Conservation (phyloP, 2,888 invertebrate genomes). For the Eupsilia transversa region DNA sequence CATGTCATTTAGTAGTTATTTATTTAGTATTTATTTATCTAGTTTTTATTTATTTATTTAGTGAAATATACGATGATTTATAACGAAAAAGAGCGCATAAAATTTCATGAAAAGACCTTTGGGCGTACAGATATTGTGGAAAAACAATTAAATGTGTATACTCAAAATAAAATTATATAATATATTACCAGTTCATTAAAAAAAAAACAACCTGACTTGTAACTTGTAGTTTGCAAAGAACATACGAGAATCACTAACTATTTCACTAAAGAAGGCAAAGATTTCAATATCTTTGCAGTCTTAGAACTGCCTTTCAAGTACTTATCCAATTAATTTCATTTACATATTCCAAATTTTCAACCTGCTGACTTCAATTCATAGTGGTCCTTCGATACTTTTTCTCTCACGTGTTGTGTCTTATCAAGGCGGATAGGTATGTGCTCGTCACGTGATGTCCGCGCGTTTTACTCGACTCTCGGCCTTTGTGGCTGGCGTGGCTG, state of each 20-base stretch:
- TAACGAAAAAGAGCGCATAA: too few species aligned
- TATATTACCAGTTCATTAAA: too few species aligned
- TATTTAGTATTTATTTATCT: too few species aligned
- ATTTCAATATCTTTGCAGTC: not conserved
- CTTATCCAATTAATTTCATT: not conserved
- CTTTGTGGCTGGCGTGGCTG: slow-evolving; percentile 26
- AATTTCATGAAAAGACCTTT: too few species aligned
- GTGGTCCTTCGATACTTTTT: slow-evolving; percentile 10
- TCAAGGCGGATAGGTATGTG: slow-evolving; percentile 7
- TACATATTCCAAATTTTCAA: not conserved
- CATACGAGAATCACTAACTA: not conserved
- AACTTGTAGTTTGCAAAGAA: not conserved
- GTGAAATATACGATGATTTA: too few species aligned
- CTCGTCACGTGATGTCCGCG: slow-evolving; percentile 28
- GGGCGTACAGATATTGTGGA: too few species aligned
- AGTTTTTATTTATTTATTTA: too few species aligned
- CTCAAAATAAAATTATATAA: too few species aligned
- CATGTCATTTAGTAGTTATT: too few species aligned
- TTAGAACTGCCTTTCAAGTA: not conserved
- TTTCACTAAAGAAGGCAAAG: not conserved
- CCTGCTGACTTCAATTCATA: not conserved
- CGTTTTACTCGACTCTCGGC: slow-evolving; percentile 31
- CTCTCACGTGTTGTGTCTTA: not conserved
- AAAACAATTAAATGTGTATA: too few species aligned
- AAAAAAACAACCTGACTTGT: too few species aligned